Base-by-base conservation (phyloP, 2,113 vertebrate species). In the Microtus montanus region DNA sequence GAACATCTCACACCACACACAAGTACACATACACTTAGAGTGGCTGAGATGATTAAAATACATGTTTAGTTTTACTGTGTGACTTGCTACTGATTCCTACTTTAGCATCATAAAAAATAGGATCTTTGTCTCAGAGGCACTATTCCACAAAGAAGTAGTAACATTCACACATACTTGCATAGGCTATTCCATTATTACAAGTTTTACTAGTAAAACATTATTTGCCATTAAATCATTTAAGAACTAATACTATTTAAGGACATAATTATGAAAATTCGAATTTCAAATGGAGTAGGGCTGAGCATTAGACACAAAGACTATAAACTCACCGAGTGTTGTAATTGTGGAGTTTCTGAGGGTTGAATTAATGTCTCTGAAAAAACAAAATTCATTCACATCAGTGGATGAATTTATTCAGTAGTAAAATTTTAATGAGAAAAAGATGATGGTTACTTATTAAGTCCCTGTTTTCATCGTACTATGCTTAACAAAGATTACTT, bases 341-440 rank as follows among this genome's bases (percentile, higher is more conserved):
- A 82, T 38, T 96, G 90, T 94, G 78, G 11, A 84, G 41, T 79
- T 95, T 11, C 89, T 95, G 74, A 91, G 70, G 93, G 88, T 22
- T 75, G 33, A 82, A 7, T 92, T 92, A 95, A 47, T 71, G 49
- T 68, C 90, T 95, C 89, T 94, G 85, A 89, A 93, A 54, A 54
- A 89, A 80, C 0, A 91, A 90, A 92, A 87, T 33, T 54, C 44
- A 9, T 86, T 92, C 68, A 75, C 93, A 74, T 95, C 11, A 75
- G 24, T 2, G 64, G 12, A 47, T 88, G 17, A 88, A 63, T 10
- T 30, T 30, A 87, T 7, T 86, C 4, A 35, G 11, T 5, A 61
- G 73, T 17, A 89, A 19, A 85, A 64, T 83, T 90, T 80, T 66
- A 58, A 68, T 74, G 78, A 83, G 41, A 14, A 90, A 14, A 90